These are phyloP conservation scores for Cremastobaeus sp. DNA, from an alignment of 2,888 invertebrate genomes.

Conservation along the genomic window DNA sequence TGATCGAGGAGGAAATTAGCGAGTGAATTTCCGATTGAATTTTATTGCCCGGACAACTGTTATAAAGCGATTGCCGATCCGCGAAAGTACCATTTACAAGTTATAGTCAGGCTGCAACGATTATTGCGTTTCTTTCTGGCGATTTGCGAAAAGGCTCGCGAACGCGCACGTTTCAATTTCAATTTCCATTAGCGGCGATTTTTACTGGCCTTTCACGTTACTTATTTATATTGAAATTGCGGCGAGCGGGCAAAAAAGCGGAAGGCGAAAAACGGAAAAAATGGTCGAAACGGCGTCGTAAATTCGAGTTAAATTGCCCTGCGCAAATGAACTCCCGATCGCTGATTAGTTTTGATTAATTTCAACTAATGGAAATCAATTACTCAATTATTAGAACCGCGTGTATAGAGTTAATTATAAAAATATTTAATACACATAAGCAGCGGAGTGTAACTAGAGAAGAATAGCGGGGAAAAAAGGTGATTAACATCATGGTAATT, in stretches of 20 bases:
- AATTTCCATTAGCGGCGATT: too few species aligned
- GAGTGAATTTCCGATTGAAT: too few species aligned
- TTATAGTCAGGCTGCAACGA: conserved; percentile 14
- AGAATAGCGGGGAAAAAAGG: conserved; percentile 9
- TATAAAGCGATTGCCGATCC: conserved; percentile 16
- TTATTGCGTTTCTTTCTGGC: conserved; percentile 20
- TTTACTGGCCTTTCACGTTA: neutral
- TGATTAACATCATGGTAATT: conserved; percentile 16
- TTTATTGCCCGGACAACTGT: conserved; percentile 27
- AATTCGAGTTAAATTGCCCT: too few species aligned
- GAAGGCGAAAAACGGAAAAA: too few species aligned
- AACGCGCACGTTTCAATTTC: conserved; percentile 5
- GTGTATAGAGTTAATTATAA: conserved; percentile 1
- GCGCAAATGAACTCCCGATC: too few species aligned
- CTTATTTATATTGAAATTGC: neutral
- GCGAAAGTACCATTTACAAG: conserved; percentile 21
- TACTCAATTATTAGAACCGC: too few species aligned
- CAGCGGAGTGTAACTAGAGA: conserved; percentile 12
- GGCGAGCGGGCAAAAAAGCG: too few species aligned
- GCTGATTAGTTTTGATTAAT: neutral
- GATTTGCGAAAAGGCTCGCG: neutral
- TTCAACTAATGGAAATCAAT: conserved; percentile 6
- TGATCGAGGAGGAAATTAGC: too few species aligned
- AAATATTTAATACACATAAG: conserved; percentile 15
- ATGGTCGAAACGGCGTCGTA: too few species aligned